Conservation (phyloP, 2,113 vertebrate genomes). For the Hypanus sabinus region DNA sequence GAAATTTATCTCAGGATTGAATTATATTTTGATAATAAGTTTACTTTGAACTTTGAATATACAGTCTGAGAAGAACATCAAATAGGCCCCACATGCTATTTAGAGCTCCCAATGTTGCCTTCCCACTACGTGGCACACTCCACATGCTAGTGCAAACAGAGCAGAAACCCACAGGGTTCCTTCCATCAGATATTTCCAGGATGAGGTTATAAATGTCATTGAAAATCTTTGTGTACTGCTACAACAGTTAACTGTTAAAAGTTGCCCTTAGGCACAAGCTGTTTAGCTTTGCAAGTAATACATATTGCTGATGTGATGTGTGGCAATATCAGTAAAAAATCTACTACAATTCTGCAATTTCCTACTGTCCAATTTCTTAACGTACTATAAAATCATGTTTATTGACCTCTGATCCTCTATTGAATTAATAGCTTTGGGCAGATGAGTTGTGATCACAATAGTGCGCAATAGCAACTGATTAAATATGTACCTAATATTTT, state of each 20-base stretch:
- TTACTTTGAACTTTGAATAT: too few species aligned
- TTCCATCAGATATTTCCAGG: not conserved
- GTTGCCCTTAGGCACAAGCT: not conserved
- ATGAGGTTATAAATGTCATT: not conserved
- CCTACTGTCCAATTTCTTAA: slow-evolving; percentile 26
- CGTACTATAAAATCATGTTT: not conserved
- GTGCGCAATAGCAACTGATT: not conserved
- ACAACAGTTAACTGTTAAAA: slow-evolving; percentile 6
- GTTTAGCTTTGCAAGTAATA: slow-evolving; percentile 4
- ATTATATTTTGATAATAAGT: too few species aligned
- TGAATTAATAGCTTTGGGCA: not conserved
- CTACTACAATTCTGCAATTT: slow-evolving; percentile 1
- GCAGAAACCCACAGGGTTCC: too few species aligned
- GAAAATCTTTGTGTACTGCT: not conserved
- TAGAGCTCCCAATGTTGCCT: too few species aligned
- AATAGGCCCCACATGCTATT: too few species aligned
- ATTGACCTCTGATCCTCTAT: not conserved
- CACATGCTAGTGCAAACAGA: too few species aligned
- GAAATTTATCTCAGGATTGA: too few species aligned
- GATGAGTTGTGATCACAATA: not conserved
- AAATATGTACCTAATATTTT: not conserved
- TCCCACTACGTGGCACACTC: too few species aligned
- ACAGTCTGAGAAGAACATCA: too few species aligned
- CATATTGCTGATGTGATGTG: not conserved
- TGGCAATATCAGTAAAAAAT: not conserved